Percentiles rank a stretch among this genome's conserved stretches.
Conservation (phyloP, 2,113 vertebrate species). For the Pristiophorus japonicus region DNA sequence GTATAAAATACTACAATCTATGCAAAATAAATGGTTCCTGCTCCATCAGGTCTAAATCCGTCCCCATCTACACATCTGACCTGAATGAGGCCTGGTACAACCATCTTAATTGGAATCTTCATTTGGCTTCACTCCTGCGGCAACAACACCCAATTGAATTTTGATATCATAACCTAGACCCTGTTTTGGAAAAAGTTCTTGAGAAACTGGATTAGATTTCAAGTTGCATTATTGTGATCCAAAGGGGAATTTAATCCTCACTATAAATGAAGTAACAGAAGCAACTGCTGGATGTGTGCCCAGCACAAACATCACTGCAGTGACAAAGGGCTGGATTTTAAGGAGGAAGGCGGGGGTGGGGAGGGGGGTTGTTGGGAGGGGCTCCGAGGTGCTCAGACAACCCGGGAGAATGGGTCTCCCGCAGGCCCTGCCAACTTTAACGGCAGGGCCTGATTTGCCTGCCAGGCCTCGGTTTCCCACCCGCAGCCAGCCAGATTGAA, state of each 20-base stretch:
- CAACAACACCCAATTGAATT: not conserved
- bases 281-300: not conserved
- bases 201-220: not conserved
- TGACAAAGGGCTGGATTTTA: not conserved
- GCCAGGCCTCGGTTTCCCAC: no score
- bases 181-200: slow-evolving; percentile 10
- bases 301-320: not conserved
- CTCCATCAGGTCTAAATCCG: not conserved
- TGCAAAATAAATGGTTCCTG: not conserved
- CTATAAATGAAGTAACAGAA: not conserved
- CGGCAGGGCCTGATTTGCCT: no score
- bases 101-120: not conserved
- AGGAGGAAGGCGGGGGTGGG: no score
- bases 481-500: no score
- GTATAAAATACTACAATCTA: not conserved
- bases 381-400: no score
- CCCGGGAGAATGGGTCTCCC: no score
- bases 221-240: not conserved
- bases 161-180: not conserved
- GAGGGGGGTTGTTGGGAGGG: no score
- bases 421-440: no score
- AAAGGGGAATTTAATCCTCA: not conserved
- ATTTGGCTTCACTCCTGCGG: not conserved
- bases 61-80: not conserved
- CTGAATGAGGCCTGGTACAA: not conserved